Evolutionary conservation across 2,113 vertebrate genomes (phyloP), one percentile per base, ranked within the genome.

Genomic region (Bucco capensis): DNA sequence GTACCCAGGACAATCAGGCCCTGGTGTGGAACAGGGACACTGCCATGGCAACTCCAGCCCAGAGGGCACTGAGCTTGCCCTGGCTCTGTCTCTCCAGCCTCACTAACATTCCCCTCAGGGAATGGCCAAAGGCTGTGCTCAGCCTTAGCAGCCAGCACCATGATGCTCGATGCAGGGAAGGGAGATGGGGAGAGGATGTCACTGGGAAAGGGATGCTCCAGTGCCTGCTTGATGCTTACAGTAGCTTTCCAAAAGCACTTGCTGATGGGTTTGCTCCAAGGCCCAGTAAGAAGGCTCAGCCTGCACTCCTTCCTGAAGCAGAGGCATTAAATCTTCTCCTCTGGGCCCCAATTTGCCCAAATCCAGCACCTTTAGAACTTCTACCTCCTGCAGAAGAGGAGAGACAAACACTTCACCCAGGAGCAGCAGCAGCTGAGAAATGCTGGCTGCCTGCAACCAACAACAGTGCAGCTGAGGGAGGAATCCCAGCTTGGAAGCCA

Each of bases 1-100:
- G 35, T 11, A 31, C 24, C 73, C 8, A 3, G 35, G 6, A 1
- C 47, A 77, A 47, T 23, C 37, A 0, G 12, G 31, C 49, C 44
- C 33, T 2, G 1, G 3, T 31, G 14, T 4, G 2, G 58, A 44
- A 40, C 0, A 0, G 60, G 66, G 54, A 25, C 12, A 6, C 14
- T 23, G 12, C 23, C 0, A 0, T 18, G 49, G 49, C 3, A 3
- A 60, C 40, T 65, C 27, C 0, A 0, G 42, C 28, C 54, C 3
- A 2, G 28, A 51, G 53, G 35, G 60, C 6, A 5, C 56, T 31
- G 1, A 0, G 37, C 33, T 71, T 30, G 31, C 38, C 56, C 58
- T 1, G 2, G 57, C 1, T 13, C 25, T 27, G 30, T 8, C 75
- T 67, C 62, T 90, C 47, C 57, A 66, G 31, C 6, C 53, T 60